These are phyloP conservation scores for Picathartes gymnocephalus DNA, from an alignment of 2,113 vertebrate genomes.

Conservation along the genomic window DNA sequence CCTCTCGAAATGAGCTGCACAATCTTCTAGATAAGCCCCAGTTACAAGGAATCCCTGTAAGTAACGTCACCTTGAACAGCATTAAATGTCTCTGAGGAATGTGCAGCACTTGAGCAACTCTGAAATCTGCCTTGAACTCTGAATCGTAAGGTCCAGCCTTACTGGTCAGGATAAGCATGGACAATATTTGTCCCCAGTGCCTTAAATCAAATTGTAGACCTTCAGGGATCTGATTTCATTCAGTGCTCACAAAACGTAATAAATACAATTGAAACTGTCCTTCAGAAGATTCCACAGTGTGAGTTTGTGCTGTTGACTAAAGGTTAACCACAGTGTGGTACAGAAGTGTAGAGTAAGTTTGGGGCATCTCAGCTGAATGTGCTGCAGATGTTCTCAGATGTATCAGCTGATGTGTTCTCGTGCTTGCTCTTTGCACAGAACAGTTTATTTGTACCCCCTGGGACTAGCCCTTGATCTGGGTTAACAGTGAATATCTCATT, in stretches of 20 bases:
- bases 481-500: neutral
- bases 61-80: conserved; percentile 36
- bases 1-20: conserved; percentile 96
- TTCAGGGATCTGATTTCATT: neutral
- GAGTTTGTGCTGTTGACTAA: neutral
- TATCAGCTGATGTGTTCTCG: neutral
- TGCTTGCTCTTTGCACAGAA: neutral
- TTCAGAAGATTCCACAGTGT: neutral
- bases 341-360: neutral
- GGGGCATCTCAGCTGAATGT: neutral
- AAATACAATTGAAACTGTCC: neutral
- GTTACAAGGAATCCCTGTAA: conserved; percentile 97
- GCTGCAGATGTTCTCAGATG: neutral
- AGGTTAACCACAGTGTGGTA: neutral
- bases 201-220: neutral
- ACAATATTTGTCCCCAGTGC: neutral
- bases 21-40: conserved; percentile 98
- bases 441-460: neutral
- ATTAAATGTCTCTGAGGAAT: neutral
- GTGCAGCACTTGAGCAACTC: neutral
- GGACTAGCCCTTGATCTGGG: neutral
- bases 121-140: neutral
- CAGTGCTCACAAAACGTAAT: neutral
- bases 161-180: neutral
- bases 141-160: neutral